Evolutionary conservation across 2,113 vertebrate genomes (phyloP).

Genomic region (Delphinus delphis): DNA sequence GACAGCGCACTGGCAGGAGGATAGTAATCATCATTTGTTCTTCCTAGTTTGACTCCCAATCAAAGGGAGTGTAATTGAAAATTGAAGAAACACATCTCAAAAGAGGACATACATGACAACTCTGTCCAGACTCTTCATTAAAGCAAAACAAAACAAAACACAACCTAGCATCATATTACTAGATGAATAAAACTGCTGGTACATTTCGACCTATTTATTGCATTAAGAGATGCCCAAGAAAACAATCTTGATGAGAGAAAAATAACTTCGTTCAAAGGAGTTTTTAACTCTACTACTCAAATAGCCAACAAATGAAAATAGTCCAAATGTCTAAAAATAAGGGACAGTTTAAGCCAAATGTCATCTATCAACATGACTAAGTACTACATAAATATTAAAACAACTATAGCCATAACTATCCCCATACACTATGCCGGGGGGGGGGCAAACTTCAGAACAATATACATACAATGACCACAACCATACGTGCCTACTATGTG

Average conservation of each 20-base stretch:
- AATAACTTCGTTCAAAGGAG: constrained; percentile 18
- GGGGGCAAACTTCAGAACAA: not conserved
- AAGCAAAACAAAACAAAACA: not conserved
- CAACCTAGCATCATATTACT: not conserved
- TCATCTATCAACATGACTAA: not conserved
- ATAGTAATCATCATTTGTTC: not conserved
- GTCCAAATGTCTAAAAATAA: constrained; percentile 56
- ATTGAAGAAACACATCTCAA: not conserved
- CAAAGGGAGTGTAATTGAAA: not conserved
- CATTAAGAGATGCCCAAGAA: not conserved
- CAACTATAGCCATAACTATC: not conserved
- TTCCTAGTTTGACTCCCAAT: not conserved
- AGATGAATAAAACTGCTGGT: constrained; percentile 2
- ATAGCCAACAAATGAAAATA: constrained; percentile 43
- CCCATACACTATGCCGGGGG: not conserved
- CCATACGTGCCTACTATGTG: not conserved
- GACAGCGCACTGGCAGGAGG: not conserved
- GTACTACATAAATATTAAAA: constrained; percentile 34
- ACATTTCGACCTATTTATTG: not conserved
- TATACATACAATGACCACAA: not conserved
- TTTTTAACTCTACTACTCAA: constrained; percentile 33
- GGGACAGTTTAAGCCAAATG: not conserved
- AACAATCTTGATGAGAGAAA: constrained; percentile 16
- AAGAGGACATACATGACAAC: not conserved
- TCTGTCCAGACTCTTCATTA: not conserved